A percentile compares a stretch with the other conserved stretches of the same genome.
phyloP scores from a whole-genome alignment of 2,888 invertebrate species.

The Diadromus collaris region DNA sequence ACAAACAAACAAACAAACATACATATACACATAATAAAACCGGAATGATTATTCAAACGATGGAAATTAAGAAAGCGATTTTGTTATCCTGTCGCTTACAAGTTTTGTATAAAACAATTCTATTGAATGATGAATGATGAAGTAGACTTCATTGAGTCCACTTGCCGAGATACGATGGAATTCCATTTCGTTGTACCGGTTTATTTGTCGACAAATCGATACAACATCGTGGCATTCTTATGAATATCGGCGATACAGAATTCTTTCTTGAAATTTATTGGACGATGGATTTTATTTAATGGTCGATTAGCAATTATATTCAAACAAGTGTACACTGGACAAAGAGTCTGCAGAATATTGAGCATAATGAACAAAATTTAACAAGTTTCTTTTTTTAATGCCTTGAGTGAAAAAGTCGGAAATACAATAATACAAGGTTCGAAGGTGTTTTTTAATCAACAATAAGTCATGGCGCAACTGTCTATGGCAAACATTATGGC shows the following conservation, averaged over 20 bases:
- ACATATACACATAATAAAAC: slow-evolving; percentile 51
- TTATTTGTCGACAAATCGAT: slow-evolving; percentile 44
- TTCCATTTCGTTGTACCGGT: slow-evolving; percentile 8
- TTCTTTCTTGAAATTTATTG: too few species aligned
- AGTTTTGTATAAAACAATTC: slow-evolving; percentile 30
- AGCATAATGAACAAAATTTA: too few species aligned
- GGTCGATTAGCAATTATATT: too few species aligned
- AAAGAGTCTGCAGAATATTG: too few species aligned
- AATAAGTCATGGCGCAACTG: slow-evolving; percentile 43
- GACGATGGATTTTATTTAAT: too few species aligned
- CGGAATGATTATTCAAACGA: slow-evolving; percentile 69
- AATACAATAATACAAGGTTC: neutral
- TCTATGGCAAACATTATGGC: slow-evolving; percentile 62
- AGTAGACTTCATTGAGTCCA: neutral
- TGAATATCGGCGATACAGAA: neutral
- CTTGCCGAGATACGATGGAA: neutral
- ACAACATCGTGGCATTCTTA: neutral
- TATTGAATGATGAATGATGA: slow-evolving; percentile 25
- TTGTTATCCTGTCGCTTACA: slow-evolving; percentile 9
- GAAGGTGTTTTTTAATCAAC: slow-evolving; percentile 6
- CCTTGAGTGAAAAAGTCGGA: neutral
- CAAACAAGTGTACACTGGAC: too few species aligned
- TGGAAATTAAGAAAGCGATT: slow-evolving; percentile 62
- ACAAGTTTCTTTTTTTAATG: too few species aligned
- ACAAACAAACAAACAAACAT: slow-evolving; percentile 52